These are phyloP conservation scores for Xanthorhoe spadicearia DNA, from an alignment of 2,888 invertebrate genomes.

Conservation along the genomic window DNA sequence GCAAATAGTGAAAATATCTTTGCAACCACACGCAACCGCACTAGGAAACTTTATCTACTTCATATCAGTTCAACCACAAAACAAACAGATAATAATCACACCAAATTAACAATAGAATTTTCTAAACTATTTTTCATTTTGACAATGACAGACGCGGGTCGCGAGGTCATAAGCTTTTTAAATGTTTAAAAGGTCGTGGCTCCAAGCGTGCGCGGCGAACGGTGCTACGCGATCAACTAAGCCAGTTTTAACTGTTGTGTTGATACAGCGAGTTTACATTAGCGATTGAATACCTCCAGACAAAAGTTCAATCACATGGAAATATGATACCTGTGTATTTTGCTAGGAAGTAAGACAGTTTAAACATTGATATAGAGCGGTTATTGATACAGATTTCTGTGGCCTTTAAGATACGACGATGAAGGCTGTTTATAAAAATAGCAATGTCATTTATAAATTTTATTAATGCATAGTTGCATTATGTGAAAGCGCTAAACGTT, in stretches of 20 bases:
- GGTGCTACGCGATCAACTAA: conserved; percentile 61
- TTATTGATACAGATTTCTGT: background rate
- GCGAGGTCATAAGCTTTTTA: conserved; percentile 25
- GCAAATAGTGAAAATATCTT: conserved; percentile 55
- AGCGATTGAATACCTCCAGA: conserved; percentile 33
- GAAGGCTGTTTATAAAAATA: background rate
- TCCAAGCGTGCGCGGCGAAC: conserved; percentile 51
- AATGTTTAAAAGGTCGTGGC: conserved; percentile 4
- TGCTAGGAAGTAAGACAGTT: background rate
- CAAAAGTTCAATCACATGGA: conserved; percentile 32
- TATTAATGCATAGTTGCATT: too few relatives aligned
- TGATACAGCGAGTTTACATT: conserved; percentile 44
- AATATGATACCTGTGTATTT: background rate
- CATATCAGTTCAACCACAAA: conserved; percentile 67
- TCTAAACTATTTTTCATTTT: conserved; percentile 21
- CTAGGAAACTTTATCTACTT: conserved; percentile 70
- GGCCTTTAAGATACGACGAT: too few relatives aligned
- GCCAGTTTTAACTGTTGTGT: conserved; percentile 42
- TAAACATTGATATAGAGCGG: background rate
- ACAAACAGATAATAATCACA: conserved; percentile 65
- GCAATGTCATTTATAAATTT: background rate
- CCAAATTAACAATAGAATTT: conserved; percentile 43
- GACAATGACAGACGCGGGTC: conserved; percentile 29
- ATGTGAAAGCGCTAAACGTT: too few relatives aligned
- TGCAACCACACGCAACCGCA: conserved; percentile 66